Evolutionary conservation across 2,797 vertebrate species (phyloP).

Genomic region (Tenualosa ilisha): DNA sequence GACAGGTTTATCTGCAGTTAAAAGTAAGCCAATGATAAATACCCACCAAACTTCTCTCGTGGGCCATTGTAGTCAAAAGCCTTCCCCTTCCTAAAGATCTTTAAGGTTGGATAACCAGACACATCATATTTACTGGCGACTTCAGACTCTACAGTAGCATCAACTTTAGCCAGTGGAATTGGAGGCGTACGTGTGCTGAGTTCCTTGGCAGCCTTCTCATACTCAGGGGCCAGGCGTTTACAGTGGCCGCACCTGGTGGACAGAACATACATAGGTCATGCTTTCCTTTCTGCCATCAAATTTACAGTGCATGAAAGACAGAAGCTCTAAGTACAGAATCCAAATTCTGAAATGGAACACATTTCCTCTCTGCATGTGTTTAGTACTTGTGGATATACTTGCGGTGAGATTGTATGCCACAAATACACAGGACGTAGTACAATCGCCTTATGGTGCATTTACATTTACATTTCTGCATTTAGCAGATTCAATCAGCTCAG

Average conservation of each 20-base stretch:
- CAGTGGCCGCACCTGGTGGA: slow-evolving; percentile 90
- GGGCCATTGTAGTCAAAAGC: slow-evolving; percentile 93
- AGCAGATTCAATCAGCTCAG: too few species aligned
- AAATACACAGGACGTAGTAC: too few species aligned
- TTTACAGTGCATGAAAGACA: neutral
- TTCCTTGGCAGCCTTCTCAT: slow-evolving; percentile 92
- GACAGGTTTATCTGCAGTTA: neutral
- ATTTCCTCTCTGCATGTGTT: too few species aligned
- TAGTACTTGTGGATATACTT: neutral
- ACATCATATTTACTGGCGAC: slow-evolving; percentile 85
- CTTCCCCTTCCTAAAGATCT: slow-evolving; percentile 95
- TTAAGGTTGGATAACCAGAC: slow-evolving; percentile 89
- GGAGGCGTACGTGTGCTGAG: slow-evolving; percentile 81
- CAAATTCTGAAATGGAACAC: too few species aligned
- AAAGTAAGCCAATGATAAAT: neutral
- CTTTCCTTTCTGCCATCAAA: neutral
- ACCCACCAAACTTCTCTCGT: slow-evolving; percentile 86
- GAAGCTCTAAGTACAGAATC: neutral
- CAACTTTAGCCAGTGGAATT: slow-evolving; percentile 91
- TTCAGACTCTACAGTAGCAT: slow-evolving; percentile 82
- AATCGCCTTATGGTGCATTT: too few species aligned
- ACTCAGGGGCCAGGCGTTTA: slow-evolving; percentile 92
- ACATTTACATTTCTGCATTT: too few species aligned
- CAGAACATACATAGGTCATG: neutral
- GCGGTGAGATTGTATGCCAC: neutral